A percentile compares a stretch with the other conserved stretches of the same genome.
Evolutionary conservation across 2,113 vertebrate species (phyloP).

Genomic region (Stegostoma tigrinum): DNA sequence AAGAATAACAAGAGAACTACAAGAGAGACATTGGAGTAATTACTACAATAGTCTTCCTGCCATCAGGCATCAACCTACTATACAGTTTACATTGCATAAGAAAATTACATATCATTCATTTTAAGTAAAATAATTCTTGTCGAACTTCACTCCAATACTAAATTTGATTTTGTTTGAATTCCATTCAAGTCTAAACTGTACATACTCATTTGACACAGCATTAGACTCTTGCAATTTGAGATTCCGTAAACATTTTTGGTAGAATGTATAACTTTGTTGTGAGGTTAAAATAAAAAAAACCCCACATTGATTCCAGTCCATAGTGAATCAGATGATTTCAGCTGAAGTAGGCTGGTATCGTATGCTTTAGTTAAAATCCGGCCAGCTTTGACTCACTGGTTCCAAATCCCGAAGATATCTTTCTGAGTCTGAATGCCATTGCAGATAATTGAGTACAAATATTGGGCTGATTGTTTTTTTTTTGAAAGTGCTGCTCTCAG

Average conservation of each 20-base stretch:
- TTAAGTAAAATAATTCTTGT: not conserved
- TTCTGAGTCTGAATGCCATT: not conserved
- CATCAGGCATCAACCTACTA: not conserved
- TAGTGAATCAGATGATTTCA: not conserved
- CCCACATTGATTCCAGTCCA: not conserved
- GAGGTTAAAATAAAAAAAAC: not conserved
- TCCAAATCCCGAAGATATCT: not conserved
- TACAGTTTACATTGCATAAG: not conserved
- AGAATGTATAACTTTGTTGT: not conserved
- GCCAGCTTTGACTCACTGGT: not conserved
- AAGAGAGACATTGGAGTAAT: not conserved
- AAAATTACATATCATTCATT: not conserved
- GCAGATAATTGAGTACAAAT: not conserved
- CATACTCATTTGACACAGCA: not conserved
- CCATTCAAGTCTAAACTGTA: not conserved
- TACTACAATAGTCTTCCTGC: not conserved
- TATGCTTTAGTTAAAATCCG: not conserved
- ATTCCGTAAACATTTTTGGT: not conserved
- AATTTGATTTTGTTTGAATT: not conserved
- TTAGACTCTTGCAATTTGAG: not conserved
- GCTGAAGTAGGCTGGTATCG: not conserved
- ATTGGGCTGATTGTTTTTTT: not conserved
- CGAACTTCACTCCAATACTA: not conserved
- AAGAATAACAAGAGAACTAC: not conserved
- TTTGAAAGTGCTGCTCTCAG: not conserved